phyloP scores from a whole-genome alignment of 2,888 invertebrate species.

The Perizoma flavofasciatum region DNA sequence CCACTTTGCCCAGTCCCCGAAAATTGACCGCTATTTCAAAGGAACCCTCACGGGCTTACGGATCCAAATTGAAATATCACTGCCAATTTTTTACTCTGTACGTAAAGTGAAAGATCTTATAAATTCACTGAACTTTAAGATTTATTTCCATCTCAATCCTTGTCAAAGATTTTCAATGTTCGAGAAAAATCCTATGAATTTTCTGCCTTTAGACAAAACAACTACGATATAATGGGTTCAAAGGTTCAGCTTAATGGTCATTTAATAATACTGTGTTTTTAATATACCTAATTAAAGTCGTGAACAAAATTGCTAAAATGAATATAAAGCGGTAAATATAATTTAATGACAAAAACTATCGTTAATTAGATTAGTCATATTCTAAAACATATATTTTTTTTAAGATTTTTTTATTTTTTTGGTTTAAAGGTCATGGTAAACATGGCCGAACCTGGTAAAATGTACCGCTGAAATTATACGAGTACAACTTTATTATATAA shows the following conservation, averaged over 20 bases:
- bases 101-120: conserved; percentile 41
- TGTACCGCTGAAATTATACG: background rate
- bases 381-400: no score
- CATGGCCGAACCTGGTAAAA: background rate
- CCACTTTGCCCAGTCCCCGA: conserved; percentile 28
- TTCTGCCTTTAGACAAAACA: conserved; percentile 28
- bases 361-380: no score
- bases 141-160: conserved; percentile 51
- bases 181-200: conserved; percentile 34
- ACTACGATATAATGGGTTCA: conserved; percentile 29
- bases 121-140: conserved; percentile 38
- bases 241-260: conserved; percentile 25
- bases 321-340: background rate
- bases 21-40: conserved; percentile 42
- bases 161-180: conserved; percentile 40
- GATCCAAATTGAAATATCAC: conserved; percentile 46
- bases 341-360: no score
- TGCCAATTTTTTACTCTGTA: conserved; percentile 39
- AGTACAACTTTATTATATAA: no score
- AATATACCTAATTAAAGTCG: background rate
- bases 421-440: no score
- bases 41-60: conserved; percentile 21
- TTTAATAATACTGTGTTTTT: background rate
- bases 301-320: background rate
- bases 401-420: no score